phyloP scores from a whole-genome alignment of 2,113 vertebrate species.

The Nanorana parkeri region DNA sequence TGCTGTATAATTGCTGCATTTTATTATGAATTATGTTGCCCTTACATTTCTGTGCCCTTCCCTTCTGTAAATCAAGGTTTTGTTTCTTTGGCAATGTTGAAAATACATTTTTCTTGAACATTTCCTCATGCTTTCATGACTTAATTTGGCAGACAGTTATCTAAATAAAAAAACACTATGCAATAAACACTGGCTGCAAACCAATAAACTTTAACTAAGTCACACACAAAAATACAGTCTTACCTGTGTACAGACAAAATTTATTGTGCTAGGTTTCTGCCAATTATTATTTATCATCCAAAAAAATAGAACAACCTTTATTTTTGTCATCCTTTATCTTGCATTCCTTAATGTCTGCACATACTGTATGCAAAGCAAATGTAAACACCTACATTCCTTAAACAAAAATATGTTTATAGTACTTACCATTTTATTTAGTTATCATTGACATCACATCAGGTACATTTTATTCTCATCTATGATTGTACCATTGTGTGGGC shows the following conservation, averaged over 20 bases:
- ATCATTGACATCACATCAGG: conserved; percentile 3
- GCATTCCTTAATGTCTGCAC: conserved; percentile 13
- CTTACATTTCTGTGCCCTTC: too few species aligned
- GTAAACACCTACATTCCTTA: not conserved
- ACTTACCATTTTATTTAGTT: not conserved
- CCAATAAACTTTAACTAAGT: conserved; percentile 9
- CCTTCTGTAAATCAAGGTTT: too few species aligned
- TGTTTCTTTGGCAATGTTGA: too few species aligned
- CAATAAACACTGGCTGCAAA: not conserved
- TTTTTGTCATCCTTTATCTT: conserved; percentile 17
- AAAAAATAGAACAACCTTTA: conserved; percentile 1
- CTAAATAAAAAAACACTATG: not conserved
- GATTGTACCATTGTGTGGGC: not conserved
- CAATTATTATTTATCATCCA: not conserved
- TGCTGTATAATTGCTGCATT: too few species aligned
- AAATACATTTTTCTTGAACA: too few species aligned
- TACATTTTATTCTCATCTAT: not conserved
- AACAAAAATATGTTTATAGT: not conserved
- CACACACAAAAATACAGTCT: not conserved
- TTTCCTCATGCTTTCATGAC: too few species aligned
- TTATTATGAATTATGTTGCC: too few species aligned
- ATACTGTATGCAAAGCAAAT: not conserved
- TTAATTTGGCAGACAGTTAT: too few species aligned
- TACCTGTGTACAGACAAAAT: not conserved
- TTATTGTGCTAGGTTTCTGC: conserved; percentile 1